phyloP scores from a whole-genome alignment of 2,113 vertebrate species.

The Lontra canadensis region DNA sequence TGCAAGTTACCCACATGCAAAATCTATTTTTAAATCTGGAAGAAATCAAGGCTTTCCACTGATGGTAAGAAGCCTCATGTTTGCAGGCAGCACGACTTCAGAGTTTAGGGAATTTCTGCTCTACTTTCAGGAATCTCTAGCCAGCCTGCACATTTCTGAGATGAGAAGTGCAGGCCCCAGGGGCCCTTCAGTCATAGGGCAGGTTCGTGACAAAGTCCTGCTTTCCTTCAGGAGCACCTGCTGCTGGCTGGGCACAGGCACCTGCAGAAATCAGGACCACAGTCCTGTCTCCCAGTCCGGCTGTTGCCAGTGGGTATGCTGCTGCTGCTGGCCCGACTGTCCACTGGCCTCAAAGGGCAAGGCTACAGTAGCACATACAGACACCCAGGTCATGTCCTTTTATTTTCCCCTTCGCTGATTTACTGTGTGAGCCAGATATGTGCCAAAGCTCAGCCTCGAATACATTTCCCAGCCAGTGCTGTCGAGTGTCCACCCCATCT shows the following conservation, averaged over 20 bases:
- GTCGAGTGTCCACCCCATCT: neutral
- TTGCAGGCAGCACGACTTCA: neutral
- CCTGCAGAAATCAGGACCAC: neutral
- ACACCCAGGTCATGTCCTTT: neutral
- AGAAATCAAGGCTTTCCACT: neutral
- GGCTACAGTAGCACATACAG: neutral
- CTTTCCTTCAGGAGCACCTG: neutral
- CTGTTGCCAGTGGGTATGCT: neutral
- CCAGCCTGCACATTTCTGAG: neutral
- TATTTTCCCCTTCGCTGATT: neutral
- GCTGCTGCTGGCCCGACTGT: neutral
- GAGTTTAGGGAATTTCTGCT: neutral
- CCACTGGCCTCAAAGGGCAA: neutral
- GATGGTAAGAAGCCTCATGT: neutral
- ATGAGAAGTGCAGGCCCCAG: neutral
- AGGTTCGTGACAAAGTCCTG: neutral
- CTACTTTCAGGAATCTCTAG: neutral
- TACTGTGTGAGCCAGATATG: neutral
- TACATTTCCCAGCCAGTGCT: neutral
- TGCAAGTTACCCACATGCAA: constrained; percentile 23
- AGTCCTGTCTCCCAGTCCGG: neutral
- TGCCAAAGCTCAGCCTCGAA: neutral
- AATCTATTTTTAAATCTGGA: constrained; percentile 51
- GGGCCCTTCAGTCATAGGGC: neutral
- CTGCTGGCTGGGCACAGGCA: neutral